Base-by-base conservation (phyloP, 2,113 vertebrate species). In the Apteryx mantelli region DNA sequence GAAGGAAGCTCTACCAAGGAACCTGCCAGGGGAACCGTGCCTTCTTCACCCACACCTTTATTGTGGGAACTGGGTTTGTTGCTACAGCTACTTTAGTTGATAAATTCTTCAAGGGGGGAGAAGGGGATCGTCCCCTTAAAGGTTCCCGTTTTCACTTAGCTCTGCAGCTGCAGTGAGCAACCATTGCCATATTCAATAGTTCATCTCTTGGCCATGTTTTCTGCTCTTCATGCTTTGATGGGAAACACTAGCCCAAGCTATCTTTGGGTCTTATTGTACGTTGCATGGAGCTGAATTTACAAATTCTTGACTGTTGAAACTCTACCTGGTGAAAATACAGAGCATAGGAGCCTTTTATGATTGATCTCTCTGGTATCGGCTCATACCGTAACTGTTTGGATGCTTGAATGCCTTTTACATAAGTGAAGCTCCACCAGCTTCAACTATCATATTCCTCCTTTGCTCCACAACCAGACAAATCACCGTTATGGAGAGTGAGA, bases 111-210 rank as follows among this genome's bases (percentile, higher is more conserved):
- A 13, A 36, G 25, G 36, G 20, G 18, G 15, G n/a, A 85, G 16
- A 17, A 64, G 32, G 34, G 26, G 10, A 14, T 38, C 10, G 53
- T 5, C 26, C 5, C 42, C 50, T 42, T n/a, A 5, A 48, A 44
- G 4, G 22, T 52, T 24, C 32, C 36, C 0, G 1, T 5, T 46
- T 38, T 25, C 16, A 8, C 17, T 40, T 61, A 0, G 1, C 13
- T n/a, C 5, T 18, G 22, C 1, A 2, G 15, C 9, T 16, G 9
- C 2, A 9, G 12, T 1, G 44, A 42, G 7, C 16, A 12, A 32
- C 34, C 28, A 1, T 3, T 28, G 50, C 6, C 1, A 22, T 26
- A 11, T 24, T 11, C 4, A 8, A 3, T 55, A 28, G 24, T 61
- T 61, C 53, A 50, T 9, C 24, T 17, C 44, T 73, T 25, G 36